Percentiles rank a stretch among this genome's conserved stretches.
phyloP scores from a whole-genome alignment of 2,113 vertebrate genomes.

The Dromiciops gliroides region DNA sequence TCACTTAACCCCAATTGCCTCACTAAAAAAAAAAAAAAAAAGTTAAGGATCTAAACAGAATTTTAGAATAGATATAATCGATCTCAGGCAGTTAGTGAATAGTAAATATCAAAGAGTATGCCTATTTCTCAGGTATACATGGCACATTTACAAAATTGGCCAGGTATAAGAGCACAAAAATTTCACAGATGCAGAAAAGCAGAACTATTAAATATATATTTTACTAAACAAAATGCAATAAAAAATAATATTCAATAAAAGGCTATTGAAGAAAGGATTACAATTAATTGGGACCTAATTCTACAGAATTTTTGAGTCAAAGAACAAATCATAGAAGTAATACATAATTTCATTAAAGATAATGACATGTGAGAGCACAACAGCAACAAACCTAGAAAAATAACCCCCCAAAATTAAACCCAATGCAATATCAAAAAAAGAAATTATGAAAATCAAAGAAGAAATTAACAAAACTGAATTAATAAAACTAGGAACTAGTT shows the following conservation, averaged over 20 bases:
- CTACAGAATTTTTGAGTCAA: neutral
- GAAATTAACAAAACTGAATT: too few relatives aligned
- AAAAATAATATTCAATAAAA: neutral
- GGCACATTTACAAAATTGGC: neutral
- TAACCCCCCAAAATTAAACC: neutral
- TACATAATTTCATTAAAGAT: neutral
- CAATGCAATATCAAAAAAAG: neutral
- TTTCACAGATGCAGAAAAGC: neutral
- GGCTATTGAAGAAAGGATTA: neutral
- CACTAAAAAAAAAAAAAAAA: neutral
- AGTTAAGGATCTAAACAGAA: neutral
- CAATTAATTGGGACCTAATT: neutral
- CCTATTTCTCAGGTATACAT: neutral
- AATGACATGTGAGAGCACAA: neutral
- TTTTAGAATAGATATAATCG: neutral
- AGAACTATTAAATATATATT: neutral
- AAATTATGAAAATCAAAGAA: neutral
- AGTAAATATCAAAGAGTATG: neutral
- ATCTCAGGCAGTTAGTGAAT: too few relatives aligned
- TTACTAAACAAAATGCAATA: neutral
- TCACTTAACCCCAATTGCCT: too few relatives aligned
- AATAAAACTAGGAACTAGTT: too few relatives aligned
- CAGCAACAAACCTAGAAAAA: neutral
- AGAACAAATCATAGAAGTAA: too few relatives aligned
- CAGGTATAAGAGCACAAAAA: neutral